These are phyloP conservation scores for Tenualosa ilisha DNA, from an alignment of 2,797 vertebrate genomes.

Conservation along the genomic window DNA sequence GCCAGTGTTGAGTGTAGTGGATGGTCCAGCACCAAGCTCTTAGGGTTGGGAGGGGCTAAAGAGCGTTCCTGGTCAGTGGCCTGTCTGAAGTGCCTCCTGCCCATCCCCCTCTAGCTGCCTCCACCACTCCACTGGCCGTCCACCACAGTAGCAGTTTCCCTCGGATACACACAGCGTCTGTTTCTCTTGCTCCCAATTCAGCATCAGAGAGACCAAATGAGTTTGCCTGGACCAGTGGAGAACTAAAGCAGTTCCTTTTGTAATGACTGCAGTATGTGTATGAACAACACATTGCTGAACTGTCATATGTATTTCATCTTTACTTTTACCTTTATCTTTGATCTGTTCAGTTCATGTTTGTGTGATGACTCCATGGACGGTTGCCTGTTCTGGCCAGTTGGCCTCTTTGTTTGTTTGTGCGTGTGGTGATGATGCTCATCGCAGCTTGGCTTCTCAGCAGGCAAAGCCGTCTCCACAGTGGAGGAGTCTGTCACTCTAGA, in stretches of 20 bases:
- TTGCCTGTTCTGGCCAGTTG: neutral
- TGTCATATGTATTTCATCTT: neutral
- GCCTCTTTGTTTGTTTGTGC: neutral
- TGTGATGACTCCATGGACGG: neutral
- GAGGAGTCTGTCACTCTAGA: conserved; percentile 91
- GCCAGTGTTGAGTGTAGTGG: neutral
- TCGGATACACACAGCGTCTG: neutral
- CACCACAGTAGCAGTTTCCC: neutral
- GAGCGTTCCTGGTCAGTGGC: neutral
- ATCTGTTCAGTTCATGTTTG: neutral
- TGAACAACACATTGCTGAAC: neutral
- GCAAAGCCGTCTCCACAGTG: conserved; percentile 81
- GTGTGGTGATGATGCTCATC: conserved; percentile 40
- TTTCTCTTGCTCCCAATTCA: neutral
- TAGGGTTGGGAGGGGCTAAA: neutral
- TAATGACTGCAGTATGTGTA: neutral
- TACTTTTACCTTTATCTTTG: neutral
- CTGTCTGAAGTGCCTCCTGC: neutral
- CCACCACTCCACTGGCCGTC: neutral
- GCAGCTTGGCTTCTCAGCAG: conserved; percentile 62
- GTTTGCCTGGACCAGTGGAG: neutral
- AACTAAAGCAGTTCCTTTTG: neutral
- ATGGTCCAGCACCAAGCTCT: neutral
- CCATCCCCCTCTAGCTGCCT: neutral
- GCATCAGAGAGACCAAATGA: neutral